phyloP scores from a whole-genome alignment of 2,797 vertebrate genomes.

The Neostethus bicornis region DNA sequence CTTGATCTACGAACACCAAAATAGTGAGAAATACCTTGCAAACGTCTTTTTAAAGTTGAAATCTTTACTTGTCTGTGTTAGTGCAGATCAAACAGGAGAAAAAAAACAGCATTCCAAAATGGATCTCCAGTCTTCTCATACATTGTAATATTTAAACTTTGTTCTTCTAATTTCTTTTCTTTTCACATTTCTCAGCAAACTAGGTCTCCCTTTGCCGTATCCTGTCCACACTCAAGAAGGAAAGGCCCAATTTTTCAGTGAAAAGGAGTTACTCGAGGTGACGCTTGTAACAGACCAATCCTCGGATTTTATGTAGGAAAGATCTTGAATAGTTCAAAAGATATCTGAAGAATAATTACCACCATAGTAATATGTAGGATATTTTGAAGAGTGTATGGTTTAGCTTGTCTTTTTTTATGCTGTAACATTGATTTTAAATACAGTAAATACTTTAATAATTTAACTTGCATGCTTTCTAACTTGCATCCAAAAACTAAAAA shows the following conservation, averaged over 20 bases:
- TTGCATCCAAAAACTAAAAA: too few relatives aligned
- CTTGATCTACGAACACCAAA: constrained; percentile 89
- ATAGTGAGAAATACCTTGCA: constrained; percentile 81
- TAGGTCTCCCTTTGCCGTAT: constrained; percentile 90
- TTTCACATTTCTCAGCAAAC: constrained; percentile 79
- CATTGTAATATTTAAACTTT: too few relatives aligned
- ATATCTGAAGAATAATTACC: not conserved
- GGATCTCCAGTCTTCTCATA: too few relatives aligned
- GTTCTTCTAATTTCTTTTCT: constrained; percentile 6
- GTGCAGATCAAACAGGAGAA: constrained; percentile 24
- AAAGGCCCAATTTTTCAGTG: constrained; percentile 83
- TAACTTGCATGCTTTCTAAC: too few relatives aligned
- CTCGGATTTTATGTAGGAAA: constrained; percentile 78
- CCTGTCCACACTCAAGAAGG: constrained; percentile 80
- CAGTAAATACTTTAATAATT: constrained; percentile 4
- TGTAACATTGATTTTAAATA: not conserved
- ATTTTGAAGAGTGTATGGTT: not conserved
- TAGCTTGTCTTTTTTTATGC: not conserved
- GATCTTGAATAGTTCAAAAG: not conserved
- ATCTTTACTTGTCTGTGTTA: constrained; percentile 17
- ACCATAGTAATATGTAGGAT: not conserved
- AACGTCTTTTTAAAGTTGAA: constrained; percentile 33
- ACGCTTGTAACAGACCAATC: constrained; percentile 82
- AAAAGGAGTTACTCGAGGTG: constrained; percentile 86
- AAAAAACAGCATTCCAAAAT: too few relatives aligned